These are phyloP conservation scores for Oostethus manadensis DNA, from an alignment of 2,113 vertebrate species.

Conservation along the genomic window DNA sequence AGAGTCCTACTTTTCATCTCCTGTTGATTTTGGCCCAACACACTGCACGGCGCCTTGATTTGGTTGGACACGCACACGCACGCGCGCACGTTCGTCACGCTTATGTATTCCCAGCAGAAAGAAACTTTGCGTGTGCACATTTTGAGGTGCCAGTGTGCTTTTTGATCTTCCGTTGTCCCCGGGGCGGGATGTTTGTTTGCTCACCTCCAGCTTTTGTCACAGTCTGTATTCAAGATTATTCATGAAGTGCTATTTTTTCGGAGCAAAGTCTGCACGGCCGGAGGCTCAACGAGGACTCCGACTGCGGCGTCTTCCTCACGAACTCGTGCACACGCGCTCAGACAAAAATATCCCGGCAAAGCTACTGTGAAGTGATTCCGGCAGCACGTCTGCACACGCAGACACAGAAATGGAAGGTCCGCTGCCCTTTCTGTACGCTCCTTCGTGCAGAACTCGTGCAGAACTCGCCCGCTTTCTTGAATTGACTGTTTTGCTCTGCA, in stretches of 20 bases:
- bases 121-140: constrained; percentile 37
- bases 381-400: constrained; percentile 8
- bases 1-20: constrained; percentile 50
- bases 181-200: constrained; percentile 51
- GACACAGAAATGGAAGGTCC: background rate
- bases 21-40: constrained; percentile 52
- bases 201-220: constrained; percentile 57
- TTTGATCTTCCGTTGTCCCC: constrained; percentile 49
- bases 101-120: constrained; percentile 43
- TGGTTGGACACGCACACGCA: background rate
- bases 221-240: constrained; percentile 51
- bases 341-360: constrained; percentile 22
- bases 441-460: too few relatives aligned
- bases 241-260: constrained; percentile 46
- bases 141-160: constrained; percentile 32
- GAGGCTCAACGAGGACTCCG: constrained; percentile 23
- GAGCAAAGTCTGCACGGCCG: constrained; percentile 20
- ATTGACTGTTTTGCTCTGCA: too few relatives aligned
- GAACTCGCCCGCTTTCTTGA: too few relatives aligned
- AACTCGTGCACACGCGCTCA: background rate
- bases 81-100: constrained; percentile 19
- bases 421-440: background rate
- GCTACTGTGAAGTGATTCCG: constrained; percentile 25
- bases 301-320: constrained; percentile 7
- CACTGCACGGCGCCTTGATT: constrained; percentile 16